phyloP scores from a whole-genome alignment of 2,888 invertebrate genomes.

The Iselma pallidipennis region DNA sequence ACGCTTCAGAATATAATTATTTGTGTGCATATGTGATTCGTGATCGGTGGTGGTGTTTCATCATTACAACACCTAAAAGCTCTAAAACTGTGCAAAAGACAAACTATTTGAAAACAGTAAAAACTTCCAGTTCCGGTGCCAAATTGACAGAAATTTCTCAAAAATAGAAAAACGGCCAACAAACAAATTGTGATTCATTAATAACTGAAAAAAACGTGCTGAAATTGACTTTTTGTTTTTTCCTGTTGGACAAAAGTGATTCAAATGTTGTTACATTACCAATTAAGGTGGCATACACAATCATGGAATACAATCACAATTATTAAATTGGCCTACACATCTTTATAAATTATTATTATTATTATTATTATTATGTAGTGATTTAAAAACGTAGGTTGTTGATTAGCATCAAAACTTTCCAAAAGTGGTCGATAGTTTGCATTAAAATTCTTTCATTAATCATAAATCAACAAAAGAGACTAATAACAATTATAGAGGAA shows the following conservation, averaged over 20 bases:
- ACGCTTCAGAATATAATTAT: slow-evolving; percentile 3
- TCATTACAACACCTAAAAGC: slow-evolving; percentile 9
- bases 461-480: too few species aligned
- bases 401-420: neutral
- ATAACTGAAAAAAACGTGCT: too few species aligned
- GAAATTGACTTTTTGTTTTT: too few species aligned
- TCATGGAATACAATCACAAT: neutral
- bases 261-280: neutral
- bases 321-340: neutral
- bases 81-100: slow-evolving; percentile 29
- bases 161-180: too few species aligned
- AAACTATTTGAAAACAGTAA: slow-evolving; percentile 10
- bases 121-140: neutral
- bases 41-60: neutral
- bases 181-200: too few species aligned
- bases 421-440: neutral
- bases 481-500: neutral
- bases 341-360: neutral
- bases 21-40: slow-evolving; percentile 22
- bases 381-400: neutral
- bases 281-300: neutral
- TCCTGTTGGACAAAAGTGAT: neutral
- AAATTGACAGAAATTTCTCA: too few species aligned
- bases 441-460: too few species aligned
- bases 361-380: neutral